These are phyloP conservation scores for Origma solitaria DNA, from an alignment of 2,113 vertebrate species.

Conservation along the genomic window DNA sequence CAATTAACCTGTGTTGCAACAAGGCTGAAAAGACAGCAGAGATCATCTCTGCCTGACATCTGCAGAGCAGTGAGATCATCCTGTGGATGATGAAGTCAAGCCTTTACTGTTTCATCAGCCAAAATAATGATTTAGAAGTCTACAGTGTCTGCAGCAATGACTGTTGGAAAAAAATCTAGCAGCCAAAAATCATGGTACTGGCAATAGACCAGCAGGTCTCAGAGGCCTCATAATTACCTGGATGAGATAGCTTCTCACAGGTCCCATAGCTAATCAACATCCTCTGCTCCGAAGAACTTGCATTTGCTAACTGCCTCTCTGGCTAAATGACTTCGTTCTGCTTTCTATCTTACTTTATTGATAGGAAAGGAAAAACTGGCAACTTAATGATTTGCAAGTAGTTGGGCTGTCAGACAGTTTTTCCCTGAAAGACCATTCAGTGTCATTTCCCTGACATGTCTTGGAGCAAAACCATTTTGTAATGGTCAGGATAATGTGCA, in stretches of 20 bases:
- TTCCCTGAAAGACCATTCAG: neutral
- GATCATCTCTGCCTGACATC: neutral
- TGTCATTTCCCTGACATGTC: neutral
- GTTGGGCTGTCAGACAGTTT: neutral
- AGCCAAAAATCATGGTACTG: neutral
- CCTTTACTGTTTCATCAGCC: neutral
- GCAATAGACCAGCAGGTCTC: neutral
- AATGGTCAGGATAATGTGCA: neutral
- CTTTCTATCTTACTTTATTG: neutral
- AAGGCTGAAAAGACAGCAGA: neutral
- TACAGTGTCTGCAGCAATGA: neutral
- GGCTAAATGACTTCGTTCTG: neutral
- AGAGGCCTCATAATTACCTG: neutral
- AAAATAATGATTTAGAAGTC: neutral
- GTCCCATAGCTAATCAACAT: neutral
- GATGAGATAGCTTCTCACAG: neutral
- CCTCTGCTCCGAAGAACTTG: neutral
- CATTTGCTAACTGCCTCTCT: neutral
- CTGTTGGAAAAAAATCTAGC: neutral
- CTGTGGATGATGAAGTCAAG: neutral
- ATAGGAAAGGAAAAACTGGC: neutral
- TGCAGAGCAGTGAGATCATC: neutral
- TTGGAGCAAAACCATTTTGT: neutral
- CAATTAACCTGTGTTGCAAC: neutral
- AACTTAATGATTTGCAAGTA: neutral